Evolutionary conservation across 1,140 invertebrate genomes (phyloP), one percentile per base, ranked within the genome.

Genomic region (Scaptomyza hsui): DNA sequence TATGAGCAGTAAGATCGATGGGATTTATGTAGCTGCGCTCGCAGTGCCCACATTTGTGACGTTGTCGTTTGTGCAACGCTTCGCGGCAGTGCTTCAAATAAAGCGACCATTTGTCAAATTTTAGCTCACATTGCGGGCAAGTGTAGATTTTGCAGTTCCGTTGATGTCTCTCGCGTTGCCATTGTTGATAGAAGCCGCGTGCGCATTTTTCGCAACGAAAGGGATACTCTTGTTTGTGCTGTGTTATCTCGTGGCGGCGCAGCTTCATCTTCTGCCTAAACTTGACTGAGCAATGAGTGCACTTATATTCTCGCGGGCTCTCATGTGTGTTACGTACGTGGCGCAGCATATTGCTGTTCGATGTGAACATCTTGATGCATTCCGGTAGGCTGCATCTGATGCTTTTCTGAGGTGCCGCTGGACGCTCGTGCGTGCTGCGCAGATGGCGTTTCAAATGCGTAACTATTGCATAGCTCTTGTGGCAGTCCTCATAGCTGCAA

Each of bases 261-360:
- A 91, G 32, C 55, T 90, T 90, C 18, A 90, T 24, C 60, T 91
- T 91, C 19, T 91, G 81, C n/a, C 75, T 73, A 42, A 91, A 91
- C n/a, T 85, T 90, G 12, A 75, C 61, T 0, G 57, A 6, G 24
- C 91, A 91, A 19, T 77, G 59, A 0, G 13, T 13, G 52, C 91
- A 91, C 1, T 55, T 13, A 45, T 91, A 91, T 19, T 75, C 81
- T 0, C 83, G 70, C 0, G 89, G 83, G 29, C 72, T 69, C 13
- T 90, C 85, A 29, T 91, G 91, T 4, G 77, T 64, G 12, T 85
- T 75, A 1, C 89, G 78, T 39, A 90, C 60, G 60, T 91, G 91
- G 0, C 85, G 78, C 44, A 73, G 75, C 85, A 91, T 89, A 15
- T 89, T 91, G 16, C 72, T 56, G 1, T 48, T 16, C 5, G 78